Evolutionary conservation across 2,113 vertebrate species (phyloP).

Genomic region (Meles meles): DNA sequence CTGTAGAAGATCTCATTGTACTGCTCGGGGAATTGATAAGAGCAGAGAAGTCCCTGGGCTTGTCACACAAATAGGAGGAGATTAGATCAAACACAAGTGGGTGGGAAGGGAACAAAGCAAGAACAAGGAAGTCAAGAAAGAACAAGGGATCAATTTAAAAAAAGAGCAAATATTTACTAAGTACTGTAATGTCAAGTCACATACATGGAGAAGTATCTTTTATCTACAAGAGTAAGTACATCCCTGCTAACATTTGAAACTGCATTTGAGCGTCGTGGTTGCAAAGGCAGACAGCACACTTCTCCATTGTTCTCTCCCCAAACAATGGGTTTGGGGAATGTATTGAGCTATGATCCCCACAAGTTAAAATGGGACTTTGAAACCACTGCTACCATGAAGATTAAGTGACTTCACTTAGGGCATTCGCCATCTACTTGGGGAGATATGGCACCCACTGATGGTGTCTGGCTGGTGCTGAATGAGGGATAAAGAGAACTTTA

Average conservation of each 20-base stretch:
- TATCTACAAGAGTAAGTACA: not conserved
- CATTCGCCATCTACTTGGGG: not conserved
- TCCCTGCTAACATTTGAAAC: not conserved
- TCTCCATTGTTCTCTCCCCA: not conserved
- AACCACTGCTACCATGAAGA: not conserved
- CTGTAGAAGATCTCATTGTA: not conserved
- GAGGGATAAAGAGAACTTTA: not conserved
- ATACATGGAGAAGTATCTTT: not conserved
- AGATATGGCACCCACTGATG: not conserved
- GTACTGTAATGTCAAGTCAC: not conserved
- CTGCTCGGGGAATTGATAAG: not conserved
- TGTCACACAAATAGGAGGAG: not conserved
- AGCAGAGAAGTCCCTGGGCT: not conserved
- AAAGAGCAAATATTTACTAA: conserved; percentile 61
- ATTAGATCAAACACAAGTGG: not conserved
- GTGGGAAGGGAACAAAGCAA: conserved; percentile 17
- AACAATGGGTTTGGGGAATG: not conserved
- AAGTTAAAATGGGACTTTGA: not conserved
- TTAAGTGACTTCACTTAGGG: not conserved
- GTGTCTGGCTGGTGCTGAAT: too few species aligned
- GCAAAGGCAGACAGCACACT: not conserved
- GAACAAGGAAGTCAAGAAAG: conserved; percentile 61
- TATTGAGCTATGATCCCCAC: not conserved
- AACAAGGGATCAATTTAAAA: conserved; percentile 29
- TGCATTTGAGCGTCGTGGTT: not conserved